phyloP scores from a whole-genome alignment of 1,140 invertebrate species.

The Oncopeltus fasciatus region DNA sequence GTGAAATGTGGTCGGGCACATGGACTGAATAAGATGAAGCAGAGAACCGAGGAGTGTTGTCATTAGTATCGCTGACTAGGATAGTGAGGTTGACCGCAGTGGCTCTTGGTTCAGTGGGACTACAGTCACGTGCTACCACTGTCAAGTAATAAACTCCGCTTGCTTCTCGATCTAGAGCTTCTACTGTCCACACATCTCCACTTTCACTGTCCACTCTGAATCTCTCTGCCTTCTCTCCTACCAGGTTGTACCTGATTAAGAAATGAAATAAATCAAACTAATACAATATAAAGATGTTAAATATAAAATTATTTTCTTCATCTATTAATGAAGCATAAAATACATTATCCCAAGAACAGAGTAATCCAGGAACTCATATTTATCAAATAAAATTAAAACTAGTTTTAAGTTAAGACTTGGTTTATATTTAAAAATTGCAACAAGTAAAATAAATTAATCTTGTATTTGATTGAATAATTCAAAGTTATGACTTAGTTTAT shows the following conservation, averaged over 20 bases:
- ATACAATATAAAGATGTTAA: neutral
- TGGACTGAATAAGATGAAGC: slow-evolving; percentile 55
- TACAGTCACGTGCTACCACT: slow-evolving; percentile 73
- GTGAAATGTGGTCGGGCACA: slow-evolving; percentile 57
- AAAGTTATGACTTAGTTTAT: too few species aligned
- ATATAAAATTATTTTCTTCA: neutral
- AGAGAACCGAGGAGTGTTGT: slow-evolving; percentile 69
- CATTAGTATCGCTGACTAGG: slow-evolving; percentile 65
- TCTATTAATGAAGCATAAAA: too few species aligned
- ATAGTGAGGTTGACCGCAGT: slow-evolving; percentile 70
- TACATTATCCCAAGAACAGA: too few species aligned
- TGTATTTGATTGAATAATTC: too few species aligned
- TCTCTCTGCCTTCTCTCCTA: slow-evolving; percentile 61
- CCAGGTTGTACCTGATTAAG: slow-evolving; percentile 47
- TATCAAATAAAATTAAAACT: neutral
- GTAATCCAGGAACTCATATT: neutral
- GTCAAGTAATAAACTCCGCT: slow-evolving; percentile 60
- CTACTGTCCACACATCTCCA: slow-evolving; percentile 57
- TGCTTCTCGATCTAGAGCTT: slow-evolving; percentile 63
- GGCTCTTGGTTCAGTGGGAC: slow-evolving; percentile 60
- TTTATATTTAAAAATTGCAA: too few species aligned
- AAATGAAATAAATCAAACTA: neutral
- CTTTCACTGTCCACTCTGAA: slow-evolving; percentile 59
- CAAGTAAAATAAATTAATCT: too few species aligned
- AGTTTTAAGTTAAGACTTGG: neutral